Base-by-base conservation (phyloP, 1,140 invertebrate species). In the Aporrectodea caliginosa region DNA sequence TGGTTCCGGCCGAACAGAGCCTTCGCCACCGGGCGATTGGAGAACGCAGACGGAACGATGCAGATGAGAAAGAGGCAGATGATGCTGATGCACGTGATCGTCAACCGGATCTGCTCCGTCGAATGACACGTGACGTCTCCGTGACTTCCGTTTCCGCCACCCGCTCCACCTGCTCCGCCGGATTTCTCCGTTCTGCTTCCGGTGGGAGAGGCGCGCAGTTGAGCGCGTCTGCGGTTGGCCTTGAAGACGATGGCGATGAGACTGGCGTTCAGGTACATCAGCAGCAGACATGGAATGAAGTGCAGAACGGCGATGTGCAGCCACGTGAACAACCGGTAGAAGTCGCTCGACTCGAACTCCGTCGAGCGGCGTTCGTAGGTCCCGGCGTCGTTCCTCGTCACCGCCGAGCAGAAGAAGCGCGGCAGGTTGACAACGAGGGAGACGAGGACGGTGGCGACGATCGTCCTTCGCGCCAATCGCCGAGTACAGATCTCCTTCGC, bases 21-120 rank as follows among this genome's bases (percentile, higher is more conserved):
- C 77, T 83, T 83, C 1, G 84, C 84, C 35, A 85, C 82, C 14
- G 83, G 83, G 12, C 81, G 80, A 74, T 85, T 83, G 14, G 83
- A 82, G 75, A 86, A 85, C 22, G 85, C 84, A 2, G 85, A 84
- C n/a, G 84, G 85, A 69, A 85, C 82, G 34, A 85, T 85, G 69
- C 85, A 85, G 73, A 85, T 76, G 22, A 86, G 83, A 70, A 85
- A 86, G 58, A 85, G 83, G 71, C 82, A 85, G 6, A 85, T 83
- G 69, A 86, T 86, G 75, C 83, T 83, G 79, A 86, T 85, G 58
- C 85, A 84, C 12, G 85, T 85, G 22, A 85, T 79, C 2, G 84
- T 86, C 16, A 86, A 82, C 27, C 85, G 82, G 12, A 82, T 81
- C 73, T 85, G 85, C 69, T 86, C 85, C n/a, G 82, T 80, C 31